These are phyloP conservation scores for Rhipidura dahli DNA, from an alignment of 2,113 vertebrate genomes.

Conservation along the genomic window DNA sequence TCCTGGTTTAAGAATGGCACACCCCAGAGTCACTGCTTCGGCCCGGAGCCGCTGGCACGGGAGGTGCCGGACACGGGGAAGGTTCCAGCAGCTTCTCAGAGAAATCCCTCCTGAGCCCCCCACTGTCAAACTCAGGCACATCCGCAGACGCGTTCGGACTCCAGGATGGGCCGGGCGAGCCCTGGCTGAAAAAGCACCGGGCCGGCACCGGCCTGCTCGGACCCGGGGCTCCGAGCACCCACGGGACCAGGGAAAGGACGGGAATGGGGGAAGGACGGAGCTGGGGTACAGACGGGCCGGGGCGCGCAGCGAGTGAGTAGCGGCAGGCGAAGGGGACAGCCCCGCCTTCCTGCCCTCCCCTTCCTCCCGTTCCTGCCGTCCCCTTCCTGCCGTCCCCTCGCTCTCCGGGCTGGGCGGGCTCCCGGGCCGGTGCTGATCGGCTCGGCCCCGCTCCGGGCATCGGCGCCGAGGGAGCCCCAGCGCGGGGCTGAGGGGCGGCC, in stretches of 20 bases:
- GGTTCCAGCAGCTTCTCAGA: background rate
- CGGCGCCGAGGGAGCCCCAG: background rate
- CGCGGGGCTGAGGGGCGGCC: background rate
- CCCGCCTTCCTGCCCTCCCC: background rate
- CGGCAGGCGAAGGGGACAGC: rapidly evolving
- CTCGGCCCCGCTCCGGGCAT: background rate
- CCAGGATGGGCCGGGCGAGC: background rate
- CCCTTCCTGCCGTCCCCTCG: background rate
- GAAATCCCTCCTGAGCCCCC: too few species aligned
- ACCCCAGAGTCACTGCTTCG: too few species aligned
- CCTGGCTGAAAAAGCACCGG: too few species aligned
- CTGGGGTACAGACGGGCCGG: background rate
- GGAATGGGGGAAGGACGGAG: background rate
- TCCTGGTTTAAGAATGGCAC: background rate
- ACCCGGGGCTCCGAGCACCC: background rate
- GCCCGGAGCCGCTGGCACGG: background rate
- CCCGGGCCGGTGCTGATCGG: background rate
- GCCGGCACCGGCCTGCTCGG: background rate
- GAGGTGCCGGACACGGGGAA: too few species aligned
- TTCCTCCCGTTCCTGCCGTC: background rate
- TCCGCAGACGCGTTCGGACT: too few species aligned
- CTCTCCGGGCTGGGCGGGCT: background rate
- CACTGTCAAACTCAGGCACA: background rate
- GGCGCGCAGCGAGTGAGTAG: rapidly evolving
- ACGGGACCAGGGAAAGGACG: too few species aligned